Evolutionary conservation across 2,797 vertebrate species (phyloP).

Genomic region (Hypotaenidia okinawae): DNA sequence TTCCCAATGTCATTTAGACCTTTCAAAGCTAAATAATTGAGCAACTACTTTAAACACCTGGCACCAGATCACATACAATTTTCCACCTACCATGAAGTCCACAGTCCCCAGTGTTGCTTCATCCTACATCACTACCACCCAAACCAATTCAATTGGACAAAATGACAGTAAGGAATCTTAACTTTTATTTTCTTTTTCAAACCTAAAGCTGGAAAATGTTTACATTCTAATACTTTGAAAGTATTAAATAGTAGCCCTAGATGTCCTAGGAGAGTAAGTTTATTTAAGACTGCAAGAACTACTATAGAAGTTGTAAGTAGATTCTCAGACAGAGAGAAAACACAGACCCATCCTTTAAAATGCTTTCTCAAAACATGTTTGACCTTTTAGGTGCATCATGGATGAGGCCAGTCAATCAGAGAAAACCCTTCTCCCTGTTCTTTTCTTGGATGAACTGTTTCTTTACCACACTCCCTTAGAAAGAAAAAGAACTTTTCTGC

Average conservation of each 20-base stretch:
- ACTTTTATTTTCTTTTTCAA: not conserved
- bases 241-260: not conserved
- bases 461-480: not conserved
- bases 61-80: not conserved
- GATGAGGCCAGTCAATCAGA: constrained; percentile 57
- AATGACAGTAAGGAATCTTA: not conserved
- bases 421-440: not conserved
- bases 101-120: accelerated
- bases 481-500: not conserved
- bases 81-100: accelerated
- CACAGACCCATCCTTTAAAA: constrained; percentile 63
- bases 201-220: not conserved
- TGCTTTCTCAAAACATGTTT: constrained; percentile 67
- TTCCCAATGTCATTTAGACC: not conserved
- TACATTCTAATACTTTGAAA: not conserved
- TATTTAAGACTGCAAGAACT: not conserved
- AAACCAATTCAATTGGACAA: not conserved
- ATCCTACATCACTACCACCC: accelerated
- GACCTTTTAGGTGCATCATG: constrained; percentile 68
- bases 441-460: not conserved
- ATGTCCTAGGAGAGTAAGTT: not conserved
- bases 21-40: not conserved
- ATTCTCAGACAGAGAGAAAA: constrained; percentile 65
- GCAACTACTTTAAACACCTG: not conserved
- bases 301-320: not conserved